These are phyloP conservation scores for Drosophila rufa DNA, from an alignment of 1,140 invertebrate species.

Conservation along the genomic window DNA sequence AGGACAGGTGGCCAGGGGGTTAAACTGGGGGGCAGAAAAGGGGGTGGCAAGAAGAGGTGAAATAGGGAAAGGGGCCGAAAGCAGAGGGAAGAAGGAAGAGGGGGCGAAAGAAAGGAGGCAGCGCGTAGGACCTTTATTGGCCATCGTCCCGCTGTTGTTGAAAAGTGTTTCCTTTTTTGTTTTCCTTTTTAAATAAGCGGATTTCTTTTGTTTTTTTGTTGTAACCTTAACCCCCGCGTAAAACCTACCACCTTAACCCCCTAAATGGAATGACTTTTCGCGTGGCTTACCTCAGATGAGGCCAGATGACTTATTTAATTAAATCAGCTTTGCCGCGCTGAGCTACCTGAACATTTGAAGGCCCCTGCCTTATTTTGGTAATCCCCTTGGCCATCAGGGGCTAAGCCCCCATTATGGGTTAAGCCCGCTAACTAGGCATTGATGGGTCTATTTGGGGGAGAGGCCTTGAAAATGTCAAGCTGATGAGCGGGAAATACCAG, in stretches of 20 bases:
- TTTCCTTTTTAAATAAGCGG: constrained; percentile 68
- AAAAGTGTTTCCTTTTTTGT: constrained; percentile 60
- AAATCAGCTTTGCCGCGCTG: constrained; percentile 57
- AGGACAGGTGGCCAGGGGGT: constrained; percentile 39
- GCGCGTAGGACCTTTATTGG: constrained; percentile 67
- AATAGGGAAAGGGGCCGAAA: background rate
- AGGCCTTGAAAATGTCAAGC: background rate
- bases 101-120: background rate
- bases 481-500: constrained; percentile 19
- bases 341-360: constrained; percentile 44
- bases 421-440: constrained; percentile 36
- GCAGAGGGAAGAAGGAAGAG: background rate
- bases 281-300: constrained; percentile 64
- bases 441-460: background rate
- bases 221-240: background rate
- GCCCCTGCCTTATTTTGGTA: background rate
- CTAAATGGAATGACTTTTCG: constrained; percentile 75
- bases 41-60: background rate
- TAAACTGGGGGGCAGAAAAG: background rate
- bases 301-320: constrained; percentile 76
- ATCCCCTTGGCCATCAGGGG: constrained; percentile 19
- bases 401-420: constrained; percentile 19
- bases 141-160: constrained; percentile 47
- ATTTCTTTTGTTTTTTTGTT: constrained; percentile 54
- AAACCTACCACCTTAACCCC: constrained; percentile 32